A percentile compares a stretch with the other conserved stretches of the same genome.
Conservation (phyloP, 2,797 vertebrate species). For the Hipposideros larvatus region DNA sequence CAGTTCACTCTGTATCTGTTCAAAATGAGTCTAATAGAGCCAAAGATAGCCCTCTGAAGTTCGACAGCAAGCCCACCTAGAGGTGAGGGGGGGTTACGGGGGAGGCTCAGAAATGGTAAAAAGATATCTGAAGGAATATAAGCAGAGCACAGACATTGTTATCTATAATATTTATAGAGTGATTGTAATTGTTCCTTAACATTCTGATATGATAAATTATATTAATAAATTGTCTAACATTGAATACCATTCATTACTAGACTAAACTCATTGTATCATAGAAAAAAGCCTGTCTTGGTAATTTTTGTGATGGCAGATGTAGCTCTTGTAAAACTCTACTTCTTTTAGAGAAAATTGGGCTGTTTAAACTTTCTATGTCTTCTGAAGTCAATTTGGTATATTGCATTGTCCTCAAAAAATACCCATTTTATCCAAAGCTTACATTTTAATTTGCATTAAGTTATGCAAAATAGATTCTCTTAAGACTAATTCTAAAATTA, state of each 20-base stretch:
- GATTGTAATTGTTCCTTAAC: background rate
- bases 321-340: background rate
- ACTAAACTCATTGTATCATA: background rate
- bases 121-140: background rate
- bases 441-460: background rate
- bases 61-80: background rate
- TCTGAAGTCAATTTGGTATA: constrained; percentile 27
- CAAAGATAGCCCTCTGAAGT: background rate
- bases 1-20: background rate
- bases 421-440: background rate
- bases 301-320: background rate
- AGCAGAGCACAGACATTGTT: background rate
- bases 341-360: background rate
- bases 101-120: background rate
- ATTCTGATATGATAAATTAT: background rate
- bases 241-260: background rate
- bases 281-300: background rate
- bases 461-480: background rate
- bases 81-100: too few species aligned
- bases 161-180: background rate
- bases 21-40: background rate
- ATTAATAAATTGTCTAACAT: background rate
- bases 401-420: background rate
- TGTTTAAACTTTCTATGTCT: constrained; percentile 31
- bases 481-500: background rate